A percentile compares a stretch with the other conserved stretches of the same genome.
phyloP scores from a whole-genome alignment of 2,797 vertebrate genomes.

The Tauraco hartlaubi region DNA sequence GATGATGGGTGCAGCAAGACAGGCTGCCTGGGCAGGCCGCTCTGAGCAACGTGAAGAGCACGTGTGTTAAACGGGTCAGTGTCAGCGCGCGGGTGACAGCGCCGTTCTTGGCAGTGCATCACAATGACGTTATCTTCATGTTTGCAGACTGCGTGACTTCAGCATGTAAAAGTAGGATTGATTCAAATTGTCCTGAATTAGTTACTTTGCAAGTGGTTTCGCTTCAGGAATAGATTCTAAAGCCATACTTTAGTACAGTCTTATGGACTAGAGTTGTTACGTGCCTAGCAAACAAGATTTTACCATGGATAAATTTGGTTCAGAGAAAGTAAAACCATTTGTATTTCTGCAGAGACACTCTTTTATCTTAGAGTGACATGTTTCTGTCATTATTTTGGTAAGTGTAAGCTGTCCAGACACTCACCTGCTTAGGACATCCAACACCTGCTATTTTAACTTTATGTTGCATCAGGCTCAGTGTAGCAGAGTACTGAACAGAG shows the following conservation, averaged over 20 bases:
- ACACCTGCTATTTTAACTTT: neutral
- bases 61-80: accelerated
- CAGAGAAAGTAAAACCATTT: neutral
- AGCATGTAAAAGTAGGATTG: neutral
- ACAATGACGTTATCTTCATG: accelerated
- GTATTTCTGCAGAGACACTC: neutral
- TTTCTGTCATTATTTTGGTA: neutral
- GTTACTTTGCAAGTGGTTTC: neutral
- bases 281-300: neutral
- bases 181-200: neutral
- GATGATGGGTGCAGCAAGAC: neutral
- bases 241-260: neutral
- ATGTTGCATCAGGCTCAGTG: neutral
- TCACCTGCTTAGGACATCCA: neutral
- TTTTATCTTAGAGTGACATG: neutral
- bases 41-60: neutral
- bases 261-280: too few relatives aligned
- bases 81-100: neutral
- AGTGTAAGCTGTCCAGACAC: neutral
- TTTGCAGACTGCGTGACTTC: neutral
- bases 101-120: neutral
- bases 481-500: neutral
- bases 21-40: neutral
- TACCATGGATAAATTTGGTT: neutral
- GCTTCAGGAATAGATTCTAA: neutral